A percentile compares a stretch with the other conserved stretches of the same genome.
Evolutionary conservation across 2,797 vertebrate genomes (phyloP).

Genomic region (Peromyscus nudipes): DNA sequence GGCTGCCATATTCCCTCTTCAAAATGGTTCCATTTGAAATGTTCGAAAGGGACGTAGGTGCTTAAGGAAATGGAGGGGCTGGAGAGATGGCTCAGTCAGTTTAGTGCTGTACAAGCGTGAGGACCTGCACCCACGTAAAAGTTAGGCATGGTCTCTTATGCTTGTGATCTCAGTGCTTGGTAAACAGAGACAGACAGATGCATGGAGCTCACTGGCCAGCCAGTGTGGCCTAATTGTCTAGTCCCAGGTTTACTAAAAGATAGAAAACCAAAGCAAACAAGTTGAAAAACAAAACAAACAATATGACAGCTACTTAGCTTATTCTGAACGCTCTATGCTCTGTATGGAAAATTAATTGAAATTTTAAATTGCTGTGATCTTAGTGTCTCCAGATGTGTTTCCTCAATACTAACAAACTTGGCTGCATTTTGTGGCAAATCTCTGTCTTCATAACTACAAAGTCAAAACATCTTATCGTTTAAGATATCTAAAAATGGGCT

Average conservation of each 20-base stretch:
- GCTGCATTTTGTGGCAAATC: background rate
- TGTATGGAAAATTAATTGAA: background rate
- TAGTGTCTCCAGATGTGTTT: background rate
- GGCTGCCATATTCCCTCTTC: background rate
- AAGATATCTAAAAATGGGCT: background rate
- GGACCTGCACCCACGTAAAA: too few species aligned
- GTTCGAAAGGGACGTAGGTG: background rate
- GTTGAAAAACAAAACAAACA: background rate
- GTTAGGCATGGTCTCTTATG: too few species aligned
- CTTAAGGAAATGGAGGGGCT: background rate
- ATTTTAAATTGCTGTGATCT: constrained; percentile 19
- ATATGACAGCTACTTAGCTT: background rate
- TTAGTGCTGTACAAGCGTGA: too few species aligned
- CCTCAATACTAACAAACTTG: background rate
- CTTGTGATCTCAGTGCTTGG: background rate
- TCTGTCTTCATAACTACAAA: background rate
- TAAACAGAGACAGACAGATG: too few species aligned
- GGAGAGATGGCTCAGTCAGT: background rate
- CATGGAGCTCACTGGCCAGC: background rate
- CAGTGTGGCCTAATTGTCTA: background rate
- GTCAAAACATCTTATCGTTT: background rate
- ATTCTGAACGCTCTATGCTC: background rate
- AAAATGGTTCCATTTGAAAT: background rate
- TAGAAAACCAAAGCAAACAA: background rate
- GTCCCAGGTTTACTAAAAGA: background rate